Conservation (phyloP, 2,888 invertebrate species). For the Cabera pusaria region DNA sequence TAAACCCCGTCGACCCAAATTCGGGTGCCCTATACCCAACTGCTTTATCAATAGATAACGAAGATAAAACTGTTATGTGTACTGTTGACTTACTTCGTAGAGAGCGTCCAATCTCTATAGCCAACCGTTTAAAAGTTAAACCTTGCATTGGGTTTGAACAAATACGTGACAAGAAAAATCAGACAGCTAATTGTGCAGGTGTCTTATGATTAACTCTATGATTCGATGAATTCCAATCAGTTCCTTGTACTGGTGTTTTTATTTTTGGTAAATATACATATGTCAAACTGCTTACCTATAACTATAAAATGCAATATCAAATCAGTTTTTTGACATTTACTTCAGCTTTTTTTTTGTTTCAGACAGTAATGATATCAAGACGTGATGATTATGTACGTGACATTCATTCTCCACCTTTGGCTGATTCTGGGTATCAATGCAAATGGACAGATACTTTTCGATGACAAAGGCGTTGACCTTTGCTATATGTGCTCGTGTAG, state of each 20-base stretch:
- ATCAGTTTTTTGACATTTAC: too few species aligned
- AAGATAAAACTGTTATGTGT: constrained; percentile 72
- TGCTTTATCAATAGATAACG: constrained; percentile 75
- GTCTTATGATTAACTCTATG: too few species aligned
- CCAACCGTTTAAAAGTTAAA: constrained; percentile 1
- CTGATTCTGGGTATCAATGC: constrained; percentile 40
- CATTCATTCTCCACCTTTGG: constrained; percentile 40
- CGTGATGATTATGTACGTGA: constrained; percentile 55
- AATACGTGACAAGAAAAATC: constrained; percentile 51
- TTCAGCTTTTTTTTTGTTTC: too few species aligned
- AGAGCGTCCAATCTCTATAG: constrained; percentile 17
- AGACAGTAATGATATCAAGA: constrained; percentile 68
- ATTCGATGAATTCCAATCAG: too few species aligned
- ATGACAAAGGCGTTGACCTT: constrained; percentile 51
- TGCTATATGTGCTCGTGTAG: constrained; percentile 65
- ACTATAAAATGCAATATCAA: too few species aligned
- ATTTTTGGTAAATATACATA: too few species aligned
- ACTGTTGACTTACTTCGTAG: constrained; percentile 40
- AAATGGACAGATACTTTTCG: constrained; percentile 49
- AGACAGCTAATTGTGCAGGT: constrained; percentile 46
- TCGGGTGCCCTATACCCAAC: constrained; percentile 55
- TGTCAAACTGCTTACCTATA: too few species aligned
- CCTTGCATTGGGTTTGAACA: constrained; percentile 22
- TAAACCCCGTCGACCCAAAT: constrained; percentile 67
- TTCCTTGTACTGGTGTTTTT: too few species aligned